Evolutionary conservation across 2,113 vertebrate genomes (phyloP), one percentile per base, ranked within the genome.

Genomic region (Ascaphus truei): DNA sequence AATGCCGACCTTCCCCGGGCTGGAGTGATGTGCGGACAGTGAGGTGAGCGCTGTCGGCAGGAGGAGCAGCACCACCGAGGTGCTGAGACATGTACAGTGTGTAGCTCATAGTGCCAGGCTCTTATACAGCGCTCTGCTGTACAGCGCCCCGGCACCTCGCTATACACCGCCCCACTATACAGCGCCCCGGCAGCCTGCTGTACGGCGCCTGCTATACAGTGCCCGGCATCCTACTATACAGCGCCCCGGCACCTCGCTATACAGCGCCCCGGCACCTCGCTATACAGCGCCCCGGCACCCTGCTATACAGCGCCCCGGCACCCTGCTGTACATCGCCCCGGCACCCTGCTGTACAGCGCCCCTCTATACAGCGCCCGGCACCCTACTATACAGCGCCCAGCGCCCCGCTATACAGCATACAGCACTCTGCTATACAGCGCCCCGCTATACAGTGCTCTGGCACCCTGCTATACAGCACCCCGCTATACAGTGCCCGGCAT

Each of bases 21-120:
- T 47, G 64, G 64, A 57, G 48, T 58, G 18, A 29, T 7, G 55
- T 45, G 55, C 20, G 66, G 12, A 59, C 43, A 29, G 55, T 33
- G 57, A 60, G 15, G 55, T 7, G 55, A 66, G 62, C 48, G 50
- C 62, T 41, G 63, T 51, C 64, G 25, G 52, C 64, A 26, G 64
- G 64, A 68, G 64, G 64, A 68, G 64, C 51, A 7, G 26, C 7
- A 6, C 33, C 7, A 34, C 33, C 33, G 33, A n/a, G n/a, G n/a
- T n/a, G n/a, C n/a, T n/a, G n/a, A n/a, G n/a, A n/a, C n/a, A n/a
- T n/a, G n/a, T n/a, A n/a, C n/a, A n/a, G n/a, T n/a, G n/a, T n/a
- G n/a, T n/a, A n/a, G n/a, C n/a, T n/a, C n/a, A n/a, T n/a, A n/a
- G n/a, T n/a, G n/a, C n/a, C n/a, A n/a, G n/a, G n/a, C 3, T 3